Evolutionary conservation across 2,113 vertebrate genomes (phyloP), one percentile per base, ranked within the genome.

Genomic region (Plotosus lineatus): DNA sequence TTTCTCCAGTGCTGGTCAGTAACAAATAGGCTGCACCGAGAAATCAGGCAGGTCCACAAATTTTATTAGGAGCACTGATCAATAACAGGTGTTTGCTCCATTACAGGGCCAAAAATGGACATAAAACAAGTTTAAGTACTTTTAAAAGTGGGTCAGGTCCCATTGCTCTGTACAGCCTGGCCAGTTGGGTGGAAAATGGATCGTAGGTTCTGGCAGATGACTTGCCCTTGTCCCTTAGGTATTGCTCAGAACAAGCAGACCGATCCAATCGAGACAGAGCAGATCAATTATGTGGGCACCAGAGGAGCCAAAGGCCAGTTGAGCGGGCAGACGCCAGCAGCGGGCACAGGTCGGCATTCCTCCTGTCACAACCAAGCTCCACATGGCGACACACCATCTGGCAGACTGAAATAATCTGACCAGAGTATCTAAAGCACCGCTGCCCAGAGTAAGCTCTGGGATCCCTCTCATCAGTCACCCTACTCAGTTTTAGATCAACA

Each of bases 31-130:
- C 58, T 40, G 58, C 55, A 73, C 46, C 15, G 38, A 73, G 50
- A 83, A 69, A 21, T 58, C 63, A 50, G 69, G 56, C 56, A 80
- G 46, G 72, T 71, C 75, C 33, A 66, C 46, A 71, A 40, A 69
- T 65, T 77, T 55, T 53, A 85, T 51, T 51, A 51, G 42, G 44
- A 46, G 68, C n/a, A 14, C 65, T 72, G 81, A 85, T 83, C 84
- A 63, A 83, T 85, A 83, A 55, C 84, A 85, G 81, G 84, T 83
- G 84, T 77, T 83, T 85, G 84, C 72, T 83, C 84, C 66, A 83
- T 73, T 83, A 74, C 38, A 48, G 56, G 31, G 74, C 72, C 77
- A 75, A 73, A 80, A 80, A 77, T 51, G 78, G 48, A 80, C 77
- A 58, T 23, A 72, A 73, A 82, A 69, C 28, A 83, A 83, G 84